Base-by-base conservation (phyloP, 2,888 invertebrate genomes). In the Fragum whitleyi region DNA sequence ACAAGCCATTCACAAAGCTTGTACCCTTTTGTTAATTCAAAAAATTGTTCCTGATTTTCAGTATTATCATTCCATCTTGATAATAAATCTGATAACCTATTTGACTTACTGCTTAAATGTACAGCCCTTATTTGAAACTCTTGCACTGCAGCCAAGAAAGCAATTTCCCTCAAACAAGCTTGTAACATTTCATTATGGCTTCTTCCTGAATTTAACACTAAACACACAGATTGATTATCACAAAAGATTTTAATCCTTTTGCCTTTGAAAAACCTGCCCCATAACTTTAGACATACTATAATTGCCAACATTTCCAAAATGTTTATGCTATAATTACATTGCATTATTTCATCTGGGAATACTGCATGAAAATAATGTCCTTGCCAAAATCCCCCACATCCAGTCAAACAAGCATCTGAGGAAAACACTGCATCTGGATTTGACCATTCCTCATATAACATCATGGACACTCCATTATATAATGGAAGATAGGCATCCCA, bases 371-470 rank as follows among this genome's bases (percentile, higher is more conserved):
- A 57, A 23, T 23, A 57, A 26, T 57, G 7, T n/a, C 57, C 57
- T 57, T 57, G 23, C 21, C 57, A 53, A 53, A 53, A 53, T 11
- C 53, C 53, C 5, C 53, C 53, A 53, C 53, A 53, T 11, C 11
- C 53, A 5, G 9, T 53, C 5, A 53, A 21, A 21, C 53, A 53
- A n/a, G 53, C 53, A 53, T 53, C 53, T 6, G 53, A 53, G 6
- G 11, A 11, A 53, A 53, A 53, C 6, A 53, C 19, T 19, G 7
- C 53, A 53, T 53, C 53, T 53, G 53, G 53, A 5, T 19, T 21
- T 11, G 53, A 53, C 53, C 53, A 53, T 21, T 53, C 53, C 21
- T 53, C 53, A 53, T 53, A n/a, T n/a, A n/a, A n/a, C n/a, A n/a
- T n/a, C n/a, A n/a, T n/a, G n/a, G n/a, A n/a, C n/a, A n/a, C n/a